Conservation (phyloP, 1,140 invertebrate genomes). For the Aphidius gifuensis region DNA sequence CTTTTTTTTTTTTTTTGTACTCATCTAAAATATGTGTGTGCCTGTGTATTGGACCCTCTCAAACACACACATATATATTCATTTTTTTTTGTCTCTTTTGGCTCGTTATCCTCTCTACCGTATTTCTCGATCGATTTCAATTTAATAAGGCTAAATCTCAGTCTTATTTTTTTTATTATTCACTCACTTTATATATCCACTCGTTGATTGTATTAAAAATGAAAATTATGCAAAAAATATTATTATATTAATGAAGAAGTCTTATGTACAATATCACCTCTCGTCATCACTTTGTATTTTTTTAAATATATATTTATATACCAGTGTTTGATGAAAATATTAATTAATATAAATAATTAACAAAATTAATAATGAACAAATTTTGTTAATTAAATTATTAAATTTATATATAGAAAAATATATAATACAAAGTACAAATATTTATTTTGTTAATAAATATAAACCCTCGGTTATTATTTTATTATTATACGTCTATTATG, state of each 20-base stretch:
- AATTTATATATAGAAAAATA: too few relatives aligned
- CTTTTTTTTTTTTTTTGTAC: slow-evolving; percentile 11
- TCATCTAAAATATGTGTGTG: neutral
- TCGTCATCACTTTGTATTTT: too few relatives aligned
- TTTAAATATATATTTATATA: too few relatives aligned
- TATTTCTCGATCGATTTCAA: slow-evolving; percentile 28
- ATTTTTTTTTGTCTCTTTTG: neutral
- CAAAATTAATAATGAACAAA: too few relatives aligned
- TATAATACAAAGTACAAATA: too few relatives aligned
- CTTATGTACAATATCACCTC: too few relatives aligned
- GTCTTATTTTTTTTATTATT: neutral
- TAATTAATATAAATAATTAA: too few relatives aligned
- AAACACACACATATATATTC: neutral
- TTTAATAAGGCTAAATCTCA: slow-evolving; percentile 19
- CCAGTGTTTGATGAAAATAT: too few relatives aligned
- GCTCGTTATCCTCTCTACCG: slow-evolving; percentile 17
- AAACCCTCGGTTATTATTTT: too few relatives aligned
- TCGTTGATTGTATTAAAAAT: slow-evolving; percentile 2
- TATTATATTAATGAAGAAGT: neutral
- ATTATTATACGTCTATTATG: too few relatives aligned
- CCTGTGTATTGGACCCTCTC: neutral
- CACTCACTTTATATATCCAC: neutral
- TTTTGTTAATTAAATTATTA: too few relatives aligned
- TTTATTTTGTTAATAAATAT: too few relatives aligned
- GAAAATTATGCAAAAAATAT: slow-evolving; percentile 11